Base-by-base conservation (phyloP, 2,113 vertebrate species). In the Tupaia tana region DNA sequence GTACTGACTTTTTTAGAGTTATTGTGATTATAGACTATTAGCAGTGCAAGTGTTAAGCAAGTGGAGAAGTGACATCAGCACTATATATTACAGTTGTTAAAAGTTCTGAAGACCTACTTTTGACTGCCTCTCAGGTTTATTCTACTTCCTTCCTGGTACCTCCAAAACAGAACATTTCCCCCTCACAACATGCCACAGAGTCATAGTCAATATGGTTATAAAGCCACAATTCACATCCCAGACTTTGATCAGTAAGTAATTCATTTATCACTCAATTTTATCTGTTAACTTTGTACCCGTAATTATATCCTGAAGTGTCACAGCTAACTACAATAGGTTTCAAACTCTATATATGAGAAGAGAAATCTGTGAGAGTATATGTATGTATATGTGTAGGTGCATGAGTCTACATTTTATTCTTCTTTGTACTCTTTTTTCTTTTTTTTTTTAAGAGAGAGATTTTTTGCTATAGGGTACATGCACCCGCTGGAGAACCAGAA, bases 271-370 rank as follows among this genome's bases (percentile, higher is more conserved):
- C 16, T 91, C 90, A 71, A 24, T 64, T 84, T 54, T 67, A 18
- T 9, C 74, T 70, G 54, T 86, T 93, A 64, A 83, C 24, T 64
- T 9, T 64, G 12, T 43, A 63, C 79, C 61, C 75, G 27, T 87
- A 82, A 69, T 93, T 94, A 82, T 31, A 75, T 81, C 82, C 92
- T 56, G 11, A 88, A 95, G 19, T 81, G 22, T 66, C 83, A 85
- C 8, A 19, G 7, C 56, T 79, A 43, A 43, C 43, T 43, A 43
- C 93, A 24, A 34, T 93, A 34, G 11, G 25, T 18, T 78, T 69
- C 20, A 14, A 73, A 95, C 18, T 82, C 24, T n/a, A 70, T n/a
- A 74, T 91, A 52, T 75, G 27, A 92, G 31, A 25, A 92, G 34
- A 92, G 20, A 89, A 89, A 74, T 58, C 15, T 52, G 24, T 73